Evolutionary conservation across 2,113 vertebrate genomes (phyloP), one percentile per base, ranked within the genome.

Genomic region (Prolemur simus): DNA sequence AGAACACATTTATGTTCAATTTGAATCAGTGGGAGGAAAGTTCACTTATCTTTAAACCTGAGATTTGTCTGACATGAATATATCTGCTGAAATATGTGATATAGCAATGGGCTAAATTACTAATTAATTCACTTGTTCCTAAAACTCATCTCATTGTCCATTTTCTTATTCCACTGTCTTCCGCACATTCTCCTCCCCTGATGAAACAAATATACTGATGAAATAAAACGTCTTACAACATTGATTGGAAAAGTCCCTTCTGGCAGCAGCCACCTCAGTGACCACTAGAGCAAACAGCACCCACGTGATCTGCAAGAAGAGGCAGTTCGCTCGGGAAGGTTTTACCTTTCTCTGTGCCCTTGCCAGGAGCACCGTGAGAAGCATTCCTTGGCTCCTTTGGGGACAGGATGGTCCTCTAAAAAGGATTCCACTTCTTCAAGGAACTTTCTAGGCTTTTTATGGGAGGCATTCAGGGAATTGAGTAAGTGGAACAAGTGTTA

Each of bases 101-200:
- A 82, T 1, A 10, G 37, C 69, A 10, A 58, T 2, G 52, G 80
- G 49, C 42, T 89, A 60, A 86, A 42, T n/a, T 23, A 63, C 23
- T 32, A n/a, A 23, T 2, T 37, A 56, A 60, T 68, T 63, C 45
- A 58, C 34, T 52, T 37, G 15, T 47, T 93, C 52, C 85, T 63
- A 49, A 64, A 2, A 34, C 27, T 52, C 32, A n/a, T 34, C 84
- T 93, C 4, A 15, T 39, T 73, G 63, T 78, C 39, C 25, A 17
- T 89, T 87, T 81, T 93, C 80, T 95, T 63, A 63, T 69, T 86
- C 89, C 27, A 78, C 29, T 68, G 77, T 71, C 86, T 86, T 87
- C 37, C 25, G 37, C 25, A 58, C 34, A 78, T 39, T 87, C 58
- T 82, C 37, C 29, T 76, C n/a, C 49, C 34, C 32, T 23, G 25